Percentiles rank a stretch among this genome's conserved stretches.
These are phyloP conservation scores for Rotaria magnacalcarata DNA, from an alignment of 2,888 invertebrate species.

Conservation along the genomic window DNA sequence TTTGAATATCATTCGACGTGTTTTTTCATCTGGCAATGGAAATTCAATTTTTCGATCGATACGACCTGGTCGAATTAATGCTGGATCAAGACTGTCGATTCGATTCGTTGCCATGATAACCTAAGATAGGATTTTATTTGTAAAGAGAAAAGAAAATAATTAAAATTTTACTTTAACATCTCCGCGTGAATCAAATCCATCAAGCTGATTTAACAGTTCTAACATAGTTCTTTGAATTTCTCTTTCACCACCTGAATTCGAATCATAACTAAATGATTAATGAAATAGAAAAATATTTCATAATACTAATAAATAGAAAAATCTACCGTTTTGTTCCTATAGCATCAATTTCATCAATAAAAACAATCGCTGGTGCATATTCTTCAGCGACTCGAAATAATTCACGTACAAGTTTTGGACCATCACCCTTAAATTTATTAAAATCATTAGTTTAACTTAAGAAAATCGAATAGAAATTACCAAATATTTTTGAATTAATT, in stretches of 20 bases:
- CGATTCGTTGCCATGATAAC: constrained; percentile 64
- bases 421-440: constrained; percentile 74
- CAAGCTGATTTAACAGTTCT: constrained; percentile 92
- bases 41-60: constrained; percentile 99
- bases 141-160: too few species aligned
- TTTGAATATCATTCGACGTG: constrained; percentile 83
- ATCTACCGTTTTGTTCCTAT: constrained; percentile 79
- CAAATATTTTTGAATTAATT: constrained; percentile 95
- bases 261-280: constrained; percentile 69
- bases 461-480: constrained; percentile 60
- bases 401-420: constrained; percentile 93
- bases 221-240: constrained; percentile 99
- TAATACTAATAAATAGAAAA: constrained; percentile 46
- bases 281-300: constrained; percentile 56
- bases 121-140: constrained; percentile 46
- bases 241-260: constrained; percentile 95
- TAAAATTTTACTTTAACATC: constrained; percentile 76
- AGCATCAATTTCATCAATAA: constrained; percentile 99
- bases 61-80: constrained; percentile 92
- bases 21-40: constrained; percentile 93
- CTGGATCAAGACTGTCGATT: constrained; percentile 96
- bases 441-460: background rate
- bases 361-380: constrained; percentile 97
- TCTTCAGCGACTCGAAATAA: constrained; percentile 98
- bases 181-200: constrained; percentile 91